Percentiles rank a stretch among this genome's conserved stretches.
Evolutionary conservation across 2,797 vertebrate genomes (phyloP).

Genomic region (Tangara arthus): DNA sequence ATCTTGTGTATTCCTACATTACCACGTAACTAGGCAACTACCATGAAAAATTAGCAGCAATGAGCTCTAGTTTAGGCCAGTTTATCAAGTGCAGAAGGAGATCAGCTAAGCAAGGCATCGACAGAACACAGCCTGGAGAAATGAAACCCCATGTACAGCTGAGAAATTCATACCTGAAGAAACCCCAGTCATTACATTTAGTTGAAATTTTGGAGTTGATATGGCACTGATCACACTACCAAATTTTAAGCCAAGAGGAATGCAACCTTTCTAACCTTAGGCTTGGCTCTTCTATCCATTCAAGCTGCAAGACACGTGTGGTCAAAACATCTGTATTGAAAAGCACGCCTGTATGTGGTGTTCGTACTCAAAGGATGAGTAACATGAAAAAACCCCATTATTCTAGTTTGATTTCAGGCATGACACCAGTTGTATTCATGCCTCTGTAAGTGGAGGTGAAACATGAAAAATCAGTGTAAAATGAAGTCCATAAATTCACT

Average conservation of each 20-base stretch:
- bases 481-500: not conserved
- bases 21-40: not conserved
- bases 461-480: not conserved
- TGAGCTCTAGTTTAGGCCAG: not conserved
- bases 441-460: not conserved
- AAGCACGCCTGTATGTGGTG: not conserved
- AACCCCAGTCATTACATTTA: accelerated
- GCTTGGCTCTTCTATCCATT: not conserved
- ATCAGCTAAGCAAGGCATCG: not conserved
- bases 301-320: not conserved
- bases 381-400: not conserved
- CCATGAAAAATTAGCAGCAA: not conserved
- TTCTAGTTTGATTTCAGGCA: not conserved
- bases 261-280: not conserved
- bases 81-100: not conserved
- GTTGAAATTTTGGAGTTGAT: not conserved
- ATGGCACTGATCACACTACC: not conserved
- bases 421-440: not conserved
- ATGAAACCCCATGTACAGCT: accelerated
- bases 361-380: not conserved
- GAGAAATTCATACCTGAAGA: not conserved
- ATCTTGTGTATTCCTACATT: not conserved
- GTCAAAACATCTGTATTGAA: not conserved
- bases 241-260: not conserved
- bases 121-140: not conserved